Evolutionary conservation across 2,113 vertebrate genomes (phyloP).

Genomic region (Ciconia boyciana): DNA sequence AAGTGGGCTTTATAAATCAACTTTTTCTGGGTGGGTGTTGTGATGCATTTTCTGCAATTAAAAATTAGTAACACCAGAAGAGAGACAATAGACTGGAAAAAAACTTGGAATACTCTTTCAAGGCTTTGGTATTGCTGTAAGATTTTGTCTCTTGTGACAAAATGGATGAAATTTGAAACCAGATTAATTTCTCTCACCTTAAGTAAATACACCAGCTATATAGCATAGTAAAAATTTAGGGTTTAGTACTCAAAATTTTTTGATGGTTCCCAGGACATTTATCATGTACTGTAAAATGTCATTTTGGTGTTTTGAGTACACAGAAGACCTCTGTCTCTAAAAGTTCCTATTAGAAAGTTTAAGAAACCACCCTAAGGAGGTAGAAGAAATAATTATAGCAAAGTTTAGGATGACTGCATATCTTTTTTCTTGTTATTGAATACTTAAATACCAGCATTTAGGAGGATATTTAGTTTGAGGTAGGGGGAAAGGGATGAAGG

Average conservation of each 20-base stretch:
- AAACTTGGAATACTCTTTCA: background rate
- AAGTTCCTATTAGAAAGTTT: background rate
- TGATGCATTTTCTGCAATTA: background rate
- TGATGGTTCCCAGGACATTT: background rate
- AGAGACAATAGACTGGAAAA: background rate
- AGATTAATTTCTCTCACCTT: background rate
- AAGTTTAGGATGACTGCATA: background rate
- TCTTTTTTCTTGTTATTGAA: background rate
- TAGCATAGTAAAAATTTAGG: background rate
- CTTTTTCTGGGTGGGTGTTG: background rate
- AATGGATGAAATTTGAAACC: background rate
- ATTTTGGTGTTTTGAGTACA: background rate
- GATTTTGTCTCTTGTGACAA: background rate
- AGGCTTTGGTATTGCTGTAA: background rate
- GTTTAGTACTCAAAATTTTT: background rate
- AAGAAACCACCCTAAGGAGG: background rate
- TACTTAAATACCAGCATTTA: background rate
- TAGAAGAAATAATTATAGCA: background rate
- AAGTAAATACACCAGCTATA: background rate
- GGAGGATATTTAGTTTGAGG: background rate
- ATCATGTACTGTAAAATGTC: background rate
- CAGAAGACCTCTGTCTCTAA: background rate
- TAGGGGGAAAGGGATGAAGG: background rate
- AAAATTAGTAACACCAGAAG: background rate
- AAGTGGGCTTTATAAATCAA: background rate